Evolutionary conservation across 2,888 invertebrate species (phyloP), one percentile per base, ranked within the genome.

Genomic region (Agonopterix subpropinquella): DNA sequence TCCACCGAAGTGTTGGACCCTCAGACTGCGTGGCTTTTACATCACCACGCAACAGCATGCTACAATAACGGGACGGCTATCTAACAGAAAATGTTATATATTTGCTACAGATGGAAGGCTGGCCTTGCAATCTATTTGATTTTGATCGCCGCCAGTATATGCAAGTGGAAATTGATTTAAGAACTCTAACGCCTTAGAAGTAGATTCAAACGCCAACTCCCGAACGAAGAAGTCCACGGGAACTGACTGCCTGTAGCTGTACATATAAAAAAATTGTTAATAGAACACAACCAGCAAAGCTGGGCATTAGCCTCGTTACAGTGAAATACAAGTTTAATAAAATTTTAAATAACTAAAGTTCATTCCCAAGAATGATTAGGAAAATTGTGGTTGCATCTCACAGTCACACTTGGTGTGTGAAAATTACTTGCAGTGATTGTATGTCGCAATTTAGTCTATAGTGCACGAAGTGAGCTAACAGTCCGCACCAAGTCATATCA

Each of bases 241-340:
- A 90, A 98, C 92, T 85, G 91, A 92, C 89, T 96, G 98, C 75
- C 98, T 97, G 92, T 96, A 98, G 92, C 98, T 97, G 94, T 81
- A 92, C 90, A 89, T 87, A 90, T 70, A 86, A 89, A 69, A 75
- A 75, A 49, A 67, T 80, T 63, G 64, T 83, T 86, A 81, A 69
- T 78, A 69, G 56, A 71, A 76, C 72, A 77, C 63, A 62, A 65
- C 80, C 81, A 85, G 80, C 78, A 63, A 56, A 54, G 73, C 77
- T 77, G 78, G 5, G 76, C 56, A 52, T 43, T 36, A 28, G 10
- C 28, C 36, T 39, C 28, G 7, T 28, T 28, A 7, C 28, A 28
- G 7, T 28, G 2, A 28, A 28, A 28, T 7, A 28, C 5, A 28
- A 28, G 28, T 28, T 7, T 2, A 15, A 11, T 11, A 36, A 47